Percentiles rank a stretch among this genome's conserved stretches.
Conservation (phyloP, 64 coral and sea anemone species). For the Hydrozoanthus tunicans region DNA sequence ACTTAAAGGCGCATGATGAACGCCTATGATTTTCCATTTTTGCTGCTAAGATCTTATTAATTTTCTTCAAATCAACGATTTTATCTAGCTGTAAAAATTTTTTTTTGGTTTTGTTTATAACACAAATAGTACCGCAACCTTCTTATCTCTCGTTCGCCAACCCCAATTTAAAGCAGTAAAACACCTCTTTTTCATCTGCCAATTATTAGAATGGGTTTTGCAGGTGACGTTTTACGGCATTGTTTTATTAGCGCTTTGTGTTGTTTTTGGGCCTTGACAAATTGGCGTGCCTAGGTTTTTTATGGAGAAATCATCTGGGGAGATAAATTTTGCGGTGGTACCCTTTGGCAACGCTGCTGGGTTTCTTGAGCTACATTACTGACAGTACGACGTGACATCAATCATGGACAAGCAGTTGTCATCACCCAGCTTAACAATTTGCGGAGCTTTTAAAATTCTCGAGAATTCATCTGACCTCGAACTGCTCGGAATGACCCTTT, state of each 20-base stretch:
- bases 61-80: too few relatives aligned
- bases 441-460: slow-evolving; percentile 19
- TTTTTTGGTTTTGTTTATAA: background rate
- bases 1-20: background rate
- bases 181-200: background rate
- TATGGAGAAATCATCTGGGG: background rate
- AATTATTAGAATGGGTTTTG: slow-evolving; percentile 17
- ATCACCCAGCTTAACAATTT: slow-evolving; percentile 28
- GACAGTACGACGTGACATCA: slow-evolving; percentile 14
- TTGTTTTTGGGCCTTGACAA: background rate
- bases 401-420: slow-evolving; percentile 1
- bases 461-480: slow-evolving; percentile 19
- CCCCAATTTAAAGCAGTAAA: background rate
- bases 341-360: background rate
- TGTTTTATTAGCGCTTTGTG: background rate
- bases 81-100: background rate
- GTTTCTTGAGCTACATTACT: background rate
- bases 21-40: background rate
- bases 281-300: background rate
- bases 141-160: background rate
- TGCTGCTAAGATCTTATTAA: background rate
- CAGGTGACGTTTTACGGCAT: background rate
- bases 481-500: slow-evolving; percentile 10
- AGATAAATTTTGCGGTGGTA: slow-evolving; percentile 16
- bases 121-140: background rate